Conservation (phyloP, 2,888 invertebrate species). For the Sarcophaga rosellei region DNA sequence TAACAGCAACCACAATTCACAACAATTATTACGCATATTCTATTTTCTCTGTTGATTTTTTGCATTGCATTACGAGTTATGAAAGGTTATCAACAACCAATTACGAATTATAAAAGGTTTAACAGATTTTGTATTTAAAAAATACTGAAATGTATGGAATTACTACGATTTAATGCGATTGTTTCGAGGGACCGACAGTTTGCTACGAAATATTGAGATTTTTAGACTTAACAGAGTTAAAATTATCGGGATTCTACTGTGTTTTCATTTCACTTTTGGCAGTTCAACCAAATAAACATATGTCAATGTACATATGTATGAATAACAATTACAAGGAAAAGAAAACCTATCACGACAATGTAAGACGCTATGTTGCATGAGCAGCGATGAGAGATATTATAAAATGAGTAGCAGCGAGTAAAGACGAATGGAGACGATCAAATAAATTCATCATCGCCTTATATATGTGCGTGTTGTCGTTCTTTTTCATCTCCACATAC, state of each 20-base stretch:
- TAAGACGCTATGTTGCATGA: no score
- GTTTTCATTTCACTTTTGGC: no score
- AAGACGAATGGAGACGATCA: no score
- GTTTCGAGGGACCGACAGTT: neutral
- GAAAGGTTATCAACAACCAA: neutral
- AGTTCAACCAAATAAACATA: no score
- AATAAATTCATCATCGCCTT: no score
- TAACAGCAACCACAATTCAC: conserved; percentile 24
- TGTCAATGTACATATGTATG: no score
- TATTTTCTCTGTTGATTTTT: neutral
- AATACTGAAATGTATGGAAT: neutral
- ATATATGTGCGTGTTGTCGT: no score
- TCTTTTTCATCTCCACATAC: no score
- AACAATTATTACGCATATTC: neutral
- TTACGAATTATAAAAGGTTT: conserved; percentile 8
- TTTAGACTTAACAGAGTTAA: conserved; percentile 1
- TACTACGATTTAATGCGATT: neutral
- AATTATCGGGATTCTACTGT: conserved; percentile 10
- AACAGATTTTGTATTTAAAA: neutral
- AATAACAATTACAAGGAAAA: no score
- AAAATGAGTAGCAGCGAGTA: no score
- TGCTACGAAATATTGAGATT: conserved; percentile 15
- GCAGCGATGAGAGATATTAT: no score
- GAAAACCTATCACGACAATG: no score
- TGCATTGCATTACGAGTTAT: neutral